Conservation (phyloP, 2,797 vertebrate species). For the Anniella stebbinsi region DNA sequence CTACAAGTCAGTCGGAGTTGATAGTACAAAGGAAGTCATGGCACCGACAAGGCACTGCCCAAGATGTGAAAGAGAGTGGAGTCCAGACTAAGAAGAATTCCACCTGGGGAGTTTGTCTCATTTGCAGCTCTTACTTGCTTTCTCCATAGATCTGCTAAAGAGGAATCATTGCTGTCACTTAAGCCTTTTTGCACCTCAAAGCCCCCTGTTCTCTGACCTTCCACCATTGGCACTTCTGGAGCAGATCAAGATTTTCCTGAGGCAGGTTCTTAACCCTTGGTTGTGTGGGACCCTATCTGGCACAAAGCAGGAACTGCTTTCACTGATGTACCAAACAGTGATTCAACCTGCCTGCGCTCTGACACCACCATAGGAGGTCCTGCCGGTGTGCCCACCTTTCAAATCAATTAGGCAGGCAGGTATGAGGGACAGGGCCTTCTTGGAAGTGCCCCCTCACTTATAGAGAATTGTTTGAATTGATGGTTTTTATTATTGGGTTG, state of each 20-base stretch:
- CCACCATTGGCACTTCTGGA: accelerated
- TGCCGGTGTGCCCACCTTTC: too few relatives aligned
- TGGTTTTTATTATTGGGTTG: too few relatives aligned
- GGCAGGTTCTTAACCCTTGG: background rate
- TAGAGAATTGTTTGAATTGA: too few relatives aligned
- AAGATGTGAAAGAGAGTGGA: background rate
- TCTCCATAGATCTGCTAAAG: background rate
- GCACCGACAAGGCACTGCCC: background rate
- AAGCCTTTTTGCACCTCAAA: too few relatives aligned
- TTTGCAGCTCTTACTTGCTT: too few relatives aligned
- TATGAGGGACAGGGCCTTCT: too few relatives aligned
- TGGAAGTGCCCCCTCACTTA: too few relatives aligned
- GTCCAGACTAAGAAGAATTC: background rate
- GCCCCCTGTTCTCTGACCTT: background rate
- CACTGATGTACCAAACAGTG: background rate
- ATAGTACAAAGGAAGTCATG: too few relatives aligned
- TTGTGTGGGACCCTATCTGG: background rate
- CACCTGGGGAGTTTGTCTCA: background rate
- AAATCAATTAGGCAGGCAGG: too few relatives aligned
- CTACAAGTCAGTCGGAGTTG: background rate
- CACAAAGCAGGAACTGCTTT: background rate
- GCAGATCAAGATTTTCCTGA: background rate
- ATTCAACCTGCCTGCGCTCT: background rate
- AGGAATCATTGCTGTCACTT: background rate
- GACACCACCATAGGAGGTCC: too few relatives aligned